Conservation (phyloP, 2,113 vertebrate genomes). For the Semnopithecus entellus region DNA sequence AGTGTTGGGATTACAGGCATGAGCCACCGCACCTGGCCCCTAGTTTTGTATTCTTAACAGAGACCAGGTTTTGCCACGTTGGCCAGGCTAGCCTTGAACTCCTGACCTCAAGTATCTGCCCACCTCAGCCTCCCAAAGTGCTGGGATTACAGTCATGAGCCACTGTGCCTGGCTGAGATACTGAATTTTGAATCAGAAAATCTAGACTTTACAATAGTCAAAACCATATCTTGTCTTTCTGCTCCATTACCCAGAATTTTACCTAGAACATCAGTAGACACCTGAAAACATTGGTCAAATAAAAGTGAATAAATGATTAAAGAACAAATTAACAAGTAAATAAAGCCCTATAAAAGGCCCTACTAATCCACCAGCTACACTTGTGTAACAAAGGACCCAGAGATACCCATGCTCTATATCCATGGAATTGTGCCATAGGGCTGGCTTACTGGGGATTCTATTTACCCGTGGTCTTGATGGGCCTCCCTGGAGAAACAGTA, state of each 20-base stretch:
- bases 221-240: not conserved
- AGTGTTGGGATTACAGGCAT: no score
- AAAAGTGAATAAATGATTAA: constrained; percentile 4
- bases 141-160: no score
- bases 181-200: not conserved
- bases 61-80: no score
- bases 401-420: not conserved
- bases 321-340: not conserved
- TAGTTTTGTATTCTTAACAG: no score
- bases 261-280: not conserved
- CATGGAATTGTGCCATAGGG: not conserved
- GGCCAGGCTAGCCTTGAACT: no score
- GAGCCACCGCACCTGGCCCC: no score
- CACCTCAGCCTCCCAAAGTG: no score
- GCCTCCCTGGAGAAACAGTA: not conserved
- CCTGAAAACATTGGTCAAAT: not conserved
- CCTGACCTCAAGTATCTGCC: no score
- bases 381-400: not conserved
- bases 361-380: not conserved
- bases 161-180: no score
- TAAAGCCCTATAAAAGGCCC: not conserved
- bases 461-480: not conserved
- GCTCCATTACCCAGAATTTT: not conserved
- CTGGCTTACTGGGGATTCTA: not conserved
- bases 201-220: not conserved